phyloP scores from a whole-genome alignment of 2,888 invertebrate species.

The Folsomia manolachei region DNA sequence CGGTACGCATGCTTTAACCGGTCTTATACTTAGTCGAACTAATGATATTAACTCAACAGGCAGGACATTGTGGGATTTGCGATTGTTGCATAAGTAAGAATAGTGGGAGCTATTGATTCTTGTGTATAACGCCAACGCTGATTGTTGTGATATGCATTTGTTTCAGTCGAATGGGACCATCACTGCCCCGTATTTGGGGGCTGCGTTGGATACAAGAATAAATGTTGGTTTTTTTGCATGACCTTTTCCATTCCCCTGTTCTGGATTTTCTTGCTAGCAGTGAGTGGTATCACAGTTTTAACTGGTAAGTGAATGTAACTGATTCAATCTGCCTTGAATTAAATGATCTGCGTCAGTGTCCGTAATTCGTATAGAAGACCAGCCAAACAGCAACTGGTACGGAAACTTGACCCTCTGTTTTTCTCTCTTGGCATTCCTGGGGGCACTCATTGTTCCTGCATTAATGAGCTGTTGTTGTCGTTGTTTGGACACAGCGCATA shows the following conservation, averaged over 20 bases:
- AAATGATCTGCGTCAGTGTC: too few species aligned
- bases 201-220: conserved; percentile 43
- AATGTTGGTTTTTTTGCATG: conserved; percentile 43
- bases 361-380: too few species aligned
- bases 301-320: too few species aligned
- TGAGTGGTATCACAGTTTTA: neutral
- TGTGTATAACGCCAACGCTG: too few species aligned
- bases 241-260: conserved; percentile 19
- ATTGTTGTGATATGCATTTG: too few species aligned
- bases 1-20: too few species aligned
- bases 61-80: conserved; percentile 41
- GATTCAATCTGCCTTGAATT: too few species aligned
- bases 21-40: neutral
- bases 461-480: neutral
- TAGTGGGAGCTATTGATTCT: too few species aligned
- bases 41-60: neutral
- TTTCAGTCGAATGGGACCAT: conserved; percentile 33
- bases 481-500: neutral
- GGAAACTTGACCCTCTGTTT: neutral
- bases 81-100: conserved; percentile 42
- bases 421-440: conserved; percentile 20
- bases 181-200: conserved; percentile 47
- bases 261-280: conserved; percentile 24
- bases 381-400: too few species aligned
- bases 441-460: conserved; percentile 19